Percentiles rank a stretch among this genome's conserved stretches.
These are phyloP conservation scores for Chaitophorus viminalis DNA, from an alignment of 2,888 invertebrate genomes.

Conservation along the genomic window DNA sequence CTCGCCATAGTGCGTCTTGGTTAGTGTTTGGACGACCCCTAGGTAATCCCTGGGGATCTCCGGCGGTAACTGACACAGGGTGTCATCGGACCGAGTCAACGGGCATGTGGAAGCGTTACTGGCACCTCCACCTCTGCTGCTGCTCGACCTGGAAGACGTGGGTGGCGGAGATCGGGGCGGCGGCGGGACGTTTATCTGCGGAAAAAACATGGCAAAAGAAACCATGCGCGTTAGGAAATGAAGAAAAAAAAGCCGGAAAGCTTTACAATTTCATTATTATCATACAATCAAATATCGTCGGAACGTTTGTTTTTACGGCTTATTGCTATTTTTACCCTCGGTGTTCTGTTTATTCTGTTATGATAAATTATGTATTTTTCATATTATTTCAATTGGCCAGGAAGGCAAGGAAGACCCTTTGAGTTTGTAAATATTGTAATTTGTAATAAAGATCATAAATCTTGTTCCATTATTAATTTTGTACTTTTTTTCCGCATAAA, in stretches of 20 bases:
- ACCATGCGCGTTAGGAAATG: not conserved
- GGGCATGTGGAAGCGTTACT: slow-evolving; percentile 67
- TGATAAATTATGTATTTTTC: not conserved
- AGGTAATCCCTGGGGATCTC: slow-evolving; percentile 80
- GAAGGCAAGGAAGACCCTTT: not conserved
- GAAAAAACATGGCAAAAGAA: slow-evolving; percentile 11
- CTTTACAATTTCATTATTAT: not conserved
- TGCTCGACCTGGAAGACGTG: slow-evolving; percentile 68
- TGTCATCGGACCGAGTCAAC: slow-evolving; percentile 71
- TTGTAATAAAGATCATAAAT: not conserved
- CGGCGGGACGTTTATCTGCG: slow-evolving; percentile 67
- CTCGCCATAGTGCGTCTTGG: slow-evolving; percentile 82
- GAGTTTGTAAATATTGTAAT: slow-evolving; percentile 29
- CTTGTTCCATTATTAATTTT: slow-evolving; percentile 13
- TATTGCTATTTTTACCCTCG: not conserved
- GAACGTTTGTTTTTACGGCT: too few species aligned
- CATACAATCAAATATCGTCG: not conserved
- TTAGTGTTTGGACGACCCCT: slow-evolving; percentile 80
- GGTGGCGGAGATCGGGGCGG: slow-evolving; percentile 69
- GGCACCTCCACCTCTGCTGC: slow-evolving; percentile 67
- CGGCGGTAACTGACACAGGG: slow-evolving; percentile 66
- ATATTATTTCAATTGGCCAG: not conserved
- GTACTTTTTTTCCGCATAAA: not conserved
- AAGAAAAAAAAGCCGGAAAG: not conserved
- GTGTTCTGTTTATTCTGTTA: slow-evolving; percentile 5